These are phyloP conservation scores for Karalla daura DNA, from an alignment of 2,797 vertebrate genomes.

Conservation along the genomic window DNA sequence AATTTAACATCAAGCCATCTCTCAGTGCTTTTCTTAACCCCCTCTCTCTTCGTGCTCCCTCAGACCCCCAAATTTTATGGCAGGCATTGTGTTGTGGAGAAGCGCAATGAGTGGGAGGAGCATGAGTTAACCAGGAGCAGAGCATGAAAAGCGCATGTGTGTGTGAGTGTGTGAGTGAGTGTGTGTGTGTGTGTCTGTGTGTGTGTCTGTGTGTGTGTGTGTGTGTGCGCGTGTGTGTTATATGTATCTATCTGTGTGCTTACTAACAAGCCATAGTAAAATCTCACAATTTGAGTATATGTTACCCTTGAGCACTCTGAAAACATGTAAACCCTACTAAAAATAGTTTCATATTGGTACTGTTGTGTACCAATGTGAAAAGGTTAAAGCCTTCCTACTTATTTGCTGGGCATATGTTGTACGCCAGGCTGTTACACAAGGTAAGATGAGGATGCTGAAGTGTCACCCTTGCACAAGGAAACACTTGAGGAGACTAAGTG, in stretches of 20 bases:
- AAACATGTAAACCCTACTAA: background rate
- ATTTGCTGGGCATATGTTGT: background rate
- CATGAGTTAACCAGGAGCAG: constrained; percentile 58
- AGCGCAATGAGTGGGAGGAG: constrained; percentile 71
- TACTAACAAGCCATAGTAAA: too few relatives aligned
- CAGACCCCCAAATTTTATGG: constrained; percentile 63
- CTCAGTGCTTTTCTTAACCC: constrained; percentile 64
- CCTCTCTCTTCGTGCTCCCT: constrained; percentile 46
- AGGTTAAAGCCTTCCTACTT: background rate
- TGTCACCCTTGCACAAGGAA: too few relatives aligned
- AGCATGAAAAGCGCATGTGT: constrained; percentile 50
- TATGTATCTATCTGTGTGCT: constrained; percentile 12
- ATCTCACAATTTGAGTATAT: too few relatives aligned
- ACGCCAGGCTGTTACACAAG: too few relatives aligned
- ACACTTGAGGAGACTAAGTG: too few relatives aligned
- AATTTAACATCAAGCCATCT: constrained; percentile 80
- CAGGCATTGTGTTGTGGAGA: constrained; percentile 72
- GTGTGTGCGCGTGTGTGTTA: background rate
- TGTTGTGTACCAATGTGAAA: background rate
- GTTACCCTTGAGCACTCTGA: too few relatives aligned
- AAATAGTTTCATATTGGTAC: background rate
- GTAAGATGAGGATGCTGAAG: too few relatives aligned
- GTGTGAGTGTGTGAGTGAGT: constrained; percentile 29
- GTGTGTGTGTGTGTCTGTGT: constrained; percentile 2
- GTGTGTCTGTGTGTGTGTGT: constrained; percentile 2